Evolutionary conservation across 35 echinoderm and acorn worm genomes (phyloP).

Genomic region (Holothuria glaberrima): DNA sequence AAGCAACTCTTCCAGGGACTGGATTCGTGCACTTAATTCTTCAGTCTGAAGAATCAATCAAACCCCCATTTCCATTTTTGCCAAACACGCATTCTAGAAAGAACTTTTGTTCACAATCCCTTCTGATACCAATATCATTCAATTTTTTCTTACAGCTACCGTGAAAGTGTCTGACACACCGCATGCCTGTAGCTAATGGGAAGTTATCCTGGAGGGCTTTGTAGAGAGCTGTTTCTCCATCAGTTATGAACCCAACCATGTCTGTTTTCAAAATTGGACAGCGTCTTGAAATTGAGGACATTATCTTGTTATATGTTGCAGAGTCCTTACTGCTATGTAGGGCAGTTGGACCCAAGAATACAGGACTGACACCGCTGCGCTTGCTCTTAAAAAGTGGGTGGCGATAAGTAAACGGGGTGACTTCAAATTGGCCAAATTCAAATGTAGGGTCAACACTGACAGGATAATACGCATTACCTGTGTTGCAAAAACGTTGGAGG

Average conservation of each 20-base stretch:
- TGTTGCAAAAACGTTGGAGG: constrained; percentile 31
- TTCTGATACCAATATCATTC: not conserved
- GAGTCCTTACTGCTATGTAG: constrained; percentile 47
- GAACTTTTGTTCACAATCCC: not conserved
- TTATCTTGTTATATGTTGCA: constrained; percentile 38
- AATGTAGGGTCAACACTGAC: constrained; percentile 68
- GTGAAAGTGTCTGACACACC: constrained; percentile 61
- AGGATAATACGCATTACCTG: not conserved
- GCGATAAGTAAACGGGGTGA: constrained; percentile 61
- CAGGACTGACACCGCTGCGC: not conserved
- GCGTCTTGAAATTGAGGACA: not conserved
- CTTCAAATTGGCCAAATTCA: constrained; percentile 60
- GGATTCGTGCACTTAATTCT: not conserved
- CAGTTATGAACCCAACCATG: constrained; percentile 40
- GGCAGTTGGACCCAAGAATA: constrained; percentile 60
- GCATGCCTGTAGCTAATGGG: constrained; percentile 18
- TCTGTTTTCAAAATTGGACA: constrained; percentile 28
- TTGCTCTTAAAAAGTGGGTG: constrained; percentile 21
- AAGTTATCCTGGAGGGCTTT: constrained; percentile 36
- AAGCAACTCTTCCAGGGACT: not conserved
- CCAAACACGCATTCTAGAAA: not conserved
- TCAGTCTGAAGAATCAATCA: not conserved
- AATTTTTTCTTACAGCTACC: constrained; percentile 43
- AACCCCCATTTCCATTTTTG: constrained; percentile 10
- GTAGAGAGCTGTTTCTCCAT: constrained; percentile 56